Percentiles rank a stretch among this genome's conserved stretches.
phyloP scores from a whole-genome alignment of 2,113 vertebrate species.

The Oophaga pumilio region DNA sequence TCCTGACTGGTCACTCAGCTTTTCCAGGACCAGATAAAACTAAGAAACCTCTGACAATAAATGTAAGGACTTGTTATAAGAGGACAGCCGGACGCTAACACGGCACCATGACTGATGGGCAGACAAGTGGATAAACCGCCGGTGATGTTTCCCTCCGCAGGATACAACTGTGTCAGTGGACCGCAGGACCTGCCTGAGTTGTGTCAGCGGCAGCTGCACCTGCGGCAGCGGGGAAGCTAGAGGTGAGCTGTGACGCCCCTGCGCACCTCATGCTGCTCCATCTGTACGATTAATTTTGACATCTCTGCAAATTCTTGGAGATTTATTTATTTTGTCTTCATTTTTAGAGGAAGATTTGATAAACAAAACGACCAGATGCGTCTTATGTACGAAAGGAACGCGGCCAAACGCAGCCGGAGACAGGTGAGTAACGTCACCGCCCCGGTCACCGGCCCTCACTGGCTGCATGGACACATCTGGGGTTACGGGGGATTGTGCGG shows the following conservation, averaged over 20 bases:
- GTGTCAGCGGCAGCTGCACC: background rate
- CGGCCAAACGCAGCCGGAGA: constrained; percentile 25
- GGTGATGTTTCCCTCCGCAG: background rate
- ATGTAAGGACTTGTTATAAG: too few species aligned
- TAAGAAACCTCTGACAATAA: too few species aligned
- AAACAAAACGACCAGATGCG: background rate
- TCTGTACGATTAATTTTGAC: background rate
- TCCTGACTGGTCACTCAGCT: background rate
- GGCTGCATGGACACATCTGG: background rate
- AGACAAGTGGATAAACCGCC: too few species aligned
- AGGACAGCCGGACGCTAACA: too few species aligned
- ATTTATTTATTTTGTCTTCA: background rate
- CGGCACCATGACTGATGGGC: too few species aligned
- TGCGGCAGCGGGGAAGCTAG: constrained; percentile 1
- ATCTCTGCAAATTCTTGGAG: background rate
- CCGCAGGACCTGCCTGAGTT: constrained; percentile 7
- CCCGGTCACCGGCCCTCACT: too few species aligned
- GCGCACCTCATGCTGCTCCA: background rate
- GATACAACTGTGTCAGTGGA: constrained; percentile 12
- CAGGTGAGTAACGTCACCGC: constrained; percentile 19
- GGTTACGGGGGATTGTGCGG: too few species aligned
- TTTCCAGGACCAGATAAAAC: background rate
- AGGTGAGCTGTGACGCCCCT: background rate
- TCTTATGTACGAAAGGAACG: background rate
- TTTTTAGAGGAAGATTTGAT: constrained; percentile 31